Conservation (phyloP, 1,140 invertebrate genomes). For the Helicoverpa zea region DNA sequence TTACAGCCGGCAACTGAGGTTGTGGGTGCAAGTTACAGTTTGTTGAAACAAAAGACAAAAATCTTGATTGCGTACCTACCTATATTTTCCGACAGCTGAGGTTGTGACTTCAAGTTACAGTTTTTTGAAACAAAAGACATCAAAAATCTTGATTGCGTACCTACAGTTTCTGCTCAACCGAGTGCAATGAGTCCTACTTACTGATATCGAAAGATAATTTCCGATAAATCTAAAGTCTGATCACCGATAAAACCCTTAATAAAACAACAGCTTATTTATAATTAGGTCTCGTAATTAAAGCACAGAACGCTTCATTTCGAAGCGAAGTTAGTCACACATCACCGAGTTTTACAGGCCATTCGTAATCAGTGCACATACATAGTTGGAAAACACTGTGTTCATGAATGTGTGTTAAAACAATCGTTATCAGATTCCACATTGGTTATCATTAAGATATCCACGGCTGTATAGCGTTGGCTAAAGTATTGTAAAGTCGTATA, state of each 20-base stretch:
- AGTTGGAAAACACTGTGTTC: slow-evolving; percentile 37
- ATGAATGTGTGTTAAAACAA: slow-evolving; percentile 42
- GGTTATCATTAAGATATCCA: slow-evolving; percentile 44
- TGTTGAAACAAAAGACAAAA: neutral
- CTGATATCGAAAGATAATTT: neutral
- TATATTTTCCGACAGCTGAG: no score
- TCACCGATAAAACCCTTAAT: neutral
- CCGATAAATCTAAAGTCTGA: neutral
- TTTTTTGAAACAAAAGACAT: neutral
- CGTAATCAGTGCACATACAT: slow-evolving; percentile 1
- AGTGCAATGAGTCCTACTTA: neutral
- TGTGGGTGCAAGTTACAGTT: neutral
- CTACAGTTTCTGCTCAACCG: neutral
- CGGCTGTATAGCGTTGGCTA: slow-evolving; percentile 30
- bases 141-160: neutral
- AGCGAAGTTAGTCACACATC: neutral
- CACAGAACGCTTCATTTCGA: neutral
- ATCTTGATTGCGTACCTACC: neutral
- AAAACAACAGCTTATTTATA: neutral
- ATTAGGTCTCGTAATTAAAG: neutral
- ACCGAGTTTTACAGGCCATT: neutral
- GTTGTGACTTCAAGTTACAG: neutral
- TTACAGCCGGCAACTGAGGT: neutral
- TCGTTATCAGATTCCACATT: slow-evolving; percentile 48
- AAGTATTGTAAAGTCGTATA: slow-evolving; percentile 31